phyloP scores from a whole-genome alignment of 2,113 vertebrate genomes.

The Sialia sialis region DNA sequence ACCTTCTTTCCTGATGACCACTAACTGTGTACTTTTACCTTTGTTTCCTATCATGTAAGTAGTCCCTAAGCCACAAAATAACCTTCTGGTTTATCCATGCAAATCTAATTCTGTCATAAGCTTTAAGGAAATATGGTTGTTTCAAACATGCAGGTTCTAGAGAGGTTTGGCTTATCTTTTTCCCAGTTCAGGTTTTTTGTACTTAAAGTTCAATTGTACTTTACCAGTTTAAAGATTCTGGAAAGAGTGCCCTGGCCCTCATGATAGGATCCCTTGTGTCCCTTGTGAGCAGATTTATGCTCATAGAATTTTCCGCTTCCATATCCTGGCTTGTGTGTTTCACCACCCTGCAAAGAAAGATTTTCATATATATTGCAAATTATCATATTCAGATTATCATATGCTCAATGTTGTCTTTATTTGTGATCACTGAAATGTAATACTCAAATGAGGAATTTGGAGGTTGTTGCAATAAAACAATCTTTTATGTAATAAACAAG shows the following conservation, averaged over 20 bases:
- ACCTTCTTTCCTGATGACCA: background rate
- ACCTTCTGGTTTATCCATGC: background rate
- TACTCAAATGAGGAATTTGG: background rate
- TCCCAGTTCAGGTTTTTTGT: background rate
- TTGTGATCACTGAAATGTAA: background rate
- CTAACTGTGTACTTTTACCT: background rate
- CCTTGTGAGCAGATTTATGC: conserved; percentile 81
- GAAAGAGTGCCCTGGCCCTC: conserved; percentile 92
- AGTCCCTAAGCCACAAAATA: background rate
- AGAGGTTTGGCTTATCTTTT: background rate
- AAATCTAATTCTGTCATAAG: background rate
- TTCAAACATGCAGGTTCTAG: background rate
- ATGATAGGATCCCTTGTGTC: conserved; percentile 84
- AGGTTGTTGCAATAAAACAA: background rate
- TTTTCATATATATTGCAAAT: background rate
- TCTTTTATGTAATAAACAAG: background rate
- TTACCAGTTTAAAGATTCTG: conserved; percentile 99
- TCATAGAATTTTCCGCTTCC: conserved; percentile 74
- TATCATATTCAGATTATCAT: background rate
- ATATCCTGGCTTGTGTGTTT: conserved; percentile 78
- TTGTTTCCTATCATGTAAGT: background rate
- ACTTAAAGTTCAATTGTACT: conserved; percentile 18
- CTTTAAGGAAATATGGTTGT: background rate
- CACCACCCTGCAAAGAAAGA: conserved; percentile 75
- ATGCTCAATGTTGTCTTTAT: background rate